Evolutionary conservation across 1,140 invertebrate genomes (phyloP).

Genomic region (Lucilia cuprina): DNA sequence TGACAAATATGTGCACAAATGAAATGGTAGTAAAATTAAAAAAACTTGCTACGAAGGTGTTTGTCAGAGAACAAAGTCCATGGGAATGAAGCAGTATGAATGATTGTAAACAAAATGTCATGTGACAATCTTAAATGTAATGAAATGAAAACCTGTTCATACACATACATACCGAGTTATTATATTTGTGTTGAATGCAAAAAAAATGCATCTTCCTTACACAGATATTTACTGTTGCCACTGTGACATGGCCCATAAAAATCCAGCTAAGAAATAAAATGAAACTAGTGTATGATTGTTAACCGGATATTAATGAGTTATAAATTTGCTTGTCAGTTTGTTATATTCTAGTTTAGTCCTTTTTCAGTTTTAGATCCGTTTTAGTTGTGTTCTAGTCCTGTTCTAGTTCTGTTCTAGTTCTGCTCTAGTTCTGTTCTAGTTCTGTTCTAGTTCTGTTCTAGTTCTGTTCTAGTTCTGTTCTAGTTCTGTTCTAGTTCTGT

Average conservation of each 20-base stretch:
- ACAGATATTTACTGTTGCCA: background rate
- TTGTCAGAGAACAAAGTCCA: background rate
- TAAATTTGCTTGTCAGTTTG: too few species aligned
- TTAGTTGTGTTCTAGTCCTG: too few species aligned
- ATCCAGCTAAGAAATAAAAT: background rate
- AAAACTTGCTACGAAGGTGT: too few species aligned
- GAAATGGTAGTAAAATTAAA: background rate
- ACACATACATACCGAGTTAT: background rate
- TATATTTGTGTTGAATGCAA: too few species aligned
- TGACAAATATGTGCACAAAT: background rate
- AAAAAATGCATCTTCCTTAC: background rate
- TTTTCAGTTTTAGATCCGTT: too few species aligned
- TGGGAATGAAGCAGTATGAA: background rate
- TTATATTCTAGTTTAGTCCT: too few species aligned
- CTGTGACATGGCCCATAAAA: background rate
- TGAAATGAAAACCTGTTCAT: background rate
- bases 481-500: too few species aligned
- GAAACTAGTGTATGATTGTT: background rate
- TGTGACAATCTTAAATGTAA: background rate
- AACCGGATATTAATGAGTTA: too few species aligned
- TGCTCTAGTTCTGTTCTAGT: too few species aligned
- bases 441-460: too few species aligned
- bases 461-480: too few species aligned
- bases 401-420: too few species aligned
- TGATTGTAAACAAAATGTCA: conserved; percentile 11